These are phyloP conservation scores for Pyrgilauda ruficollis DNA, from an alignment of 2,113 vertebrate species.

Conservation along the genomic window DNA sequence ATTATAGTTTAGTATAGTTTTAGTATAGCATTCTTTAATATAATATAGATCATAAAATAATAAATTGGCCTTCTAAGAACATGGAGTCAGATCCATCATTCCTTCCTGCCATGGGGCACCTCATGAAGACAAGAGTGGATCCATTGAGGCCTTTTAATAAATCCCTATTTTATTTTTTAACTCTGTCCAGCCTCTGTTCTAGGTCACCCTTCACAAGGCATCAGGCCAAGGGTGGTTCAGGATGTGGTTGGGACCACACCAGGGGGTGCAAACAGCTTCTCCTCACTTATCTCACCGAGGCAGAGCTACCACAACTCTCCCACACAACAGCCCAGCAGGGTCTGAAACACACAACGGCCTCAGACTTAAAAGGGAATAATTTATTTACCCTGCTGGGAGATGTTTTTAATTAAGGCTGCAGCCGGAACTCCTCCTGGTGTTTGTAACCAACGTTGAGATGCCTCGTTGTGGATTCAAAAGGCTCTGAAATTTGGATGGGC, in stretches of 20 bases:
- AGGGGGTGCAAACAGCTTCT: background rate
- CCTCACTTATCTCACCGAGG: background rate
- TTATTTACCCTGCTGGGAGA: conserved; percentile 38
- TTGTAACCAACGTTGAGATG: background rate
- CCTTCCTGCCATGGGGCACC: no score
- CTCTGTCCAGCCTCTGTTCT: background rate
- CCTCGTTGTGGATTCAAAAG: background rate
- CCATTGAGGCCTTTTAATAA: background rate
- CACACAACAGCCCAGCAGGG: conserved; percentile 33
- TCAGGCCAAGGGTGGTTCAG: background rate
- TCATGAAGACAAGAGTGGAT: no score
- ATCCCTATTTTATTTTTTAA: background rate
- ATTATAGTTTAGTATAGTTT: no score
- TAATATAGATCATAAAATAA: no score
- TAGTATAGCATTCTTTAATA: no score
- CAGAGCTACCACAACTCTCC: conserved; percentile 22
- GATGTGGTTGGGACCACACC: background rate
- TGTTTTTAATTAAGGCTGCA: conserved; percentile 23
- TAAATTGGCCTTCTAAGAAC: no score
- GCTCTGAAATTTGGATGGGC: background rate
- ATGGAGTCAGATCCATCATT: no score
- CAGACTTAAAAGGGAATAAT: conserved; percentile 59
- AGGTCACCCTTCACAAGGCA: background rate
- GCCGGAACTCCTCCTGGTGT: background rate
- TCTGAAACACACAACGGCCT: conserved; percentile 12